These are phyloP conservation scores for Spea multiplicata DNA, from an alignment of 2,113 vertebrate species.

Conservation along the genomic window DNA sequence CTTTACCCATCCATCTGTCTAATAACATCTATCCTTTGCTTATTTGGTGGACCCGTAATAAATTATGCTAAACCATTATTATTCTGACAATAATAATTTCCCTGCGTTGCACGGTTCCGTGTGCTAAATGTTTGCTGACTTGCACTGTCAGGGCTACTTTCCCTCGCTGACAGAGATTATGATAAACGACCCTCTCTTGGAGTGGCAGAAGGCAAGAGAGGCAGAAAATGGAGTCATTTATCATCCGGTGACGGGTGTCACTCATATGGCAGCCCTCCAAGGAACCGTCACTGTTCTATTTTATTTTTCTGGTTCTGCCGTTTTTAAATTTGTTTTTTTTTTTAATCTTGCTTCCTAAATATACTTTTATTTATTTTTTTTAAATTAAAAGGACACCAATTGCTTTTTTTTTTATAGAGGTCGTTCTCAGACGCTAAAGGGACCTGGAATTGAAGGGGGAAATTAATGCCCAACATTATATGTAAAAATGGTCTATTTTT, in stretches of 20 bases:
- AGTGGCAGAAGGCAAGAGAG: slow-evolving; percentile 98
- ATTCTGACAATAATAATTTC: slow-evolving; percentile 99
- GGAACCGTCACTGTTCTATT: slow-evolving; percentile 71
- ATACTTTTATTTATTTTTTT: not conserved
- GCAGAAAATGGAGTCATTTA: slow-evolving; percentile 99
- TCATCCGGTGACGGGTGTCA: slow-evolving; percentile 99
- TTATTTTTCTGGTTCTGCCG: not conserved
- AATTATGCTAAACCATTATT: slow-evolving; percentile 99
- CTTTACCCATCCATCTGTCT: slow-evolving; percentile 99
- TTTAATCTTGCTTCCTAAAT: slow-evolving; percentile 1
- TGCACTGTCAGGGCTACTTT: slow-evolving; percentile 98
- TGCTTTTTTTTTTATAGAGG: not conserved
- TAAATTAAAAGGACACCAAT: not conserved
- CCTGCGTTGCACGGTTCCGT: slow-evolving; percentile 94
- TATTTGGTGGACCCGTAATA: slow-evolving; percentile 99
- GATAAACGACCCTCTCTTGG: slow-evolving; percentile 97
- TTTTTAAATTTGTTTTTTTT: not conserved
- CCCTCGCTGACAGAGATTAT: slow-evolving; percentile 98
- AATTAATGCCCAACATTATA: slow-evolving; percentile 84
- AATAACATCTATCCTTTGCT: slow-evolving; percentile 99
- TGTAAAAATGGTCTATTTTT: slow-evolving; percentile 69
- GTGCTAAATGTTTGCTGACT: slow-evolving; percentile 99
- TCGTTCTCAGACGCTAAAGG: not conserved
- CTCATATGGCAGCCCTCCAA: slow-evolving; percentile 90
- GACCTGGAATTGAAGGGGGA: slow-evolving; percentile 71